Conservation (phyloP, 2,888 invertebrate species). For the Macroteleia sp. region DNA sequence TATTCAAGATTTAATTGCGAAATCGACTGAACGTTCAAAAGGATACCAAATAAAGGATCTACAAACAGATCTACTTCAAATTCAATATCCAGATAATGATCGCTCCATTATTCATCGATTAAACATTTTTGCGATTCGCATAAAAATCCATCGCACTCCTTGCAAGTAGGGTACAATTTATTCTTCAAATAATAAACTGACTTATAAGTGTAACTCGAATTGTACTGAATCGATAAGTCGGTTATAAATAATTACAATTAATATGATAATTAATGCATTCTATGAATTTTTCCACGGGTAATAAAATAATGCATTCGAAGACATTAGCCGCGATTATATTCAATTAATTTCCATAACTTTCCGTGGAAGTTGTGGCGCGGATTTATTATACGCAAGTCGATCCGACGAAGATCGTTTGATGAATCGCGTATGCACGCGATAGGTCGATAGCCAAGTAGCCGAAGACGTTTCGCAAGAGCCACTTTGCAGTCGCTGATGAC, state of each 20-base stretch:
- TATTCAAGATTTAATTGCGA: slow-evolving; percentile 74
- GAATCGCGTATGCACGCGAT: slow-evolving; percentile 48
- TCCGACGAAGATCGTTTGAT: slow-evolving; percentile 26
- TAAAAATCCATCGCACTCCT: slow-evolving; percentile 3
- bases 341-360: slow-evolving; percentile 45
- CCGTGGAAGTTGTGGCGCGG: slow-evolving; percentile 3
- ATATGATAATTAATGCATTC: slow-evolving; percentile 22
- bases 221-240: not conserved
- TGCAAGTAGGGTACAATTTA: not conserved
- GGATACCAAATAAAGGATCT: slow-evolving; percentile 72
- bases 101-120: slow-evolving; percentile 41
- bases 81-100: slow-evolving; percentile 17
- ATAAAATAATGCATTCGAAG: slow-evolving; percentile 21
- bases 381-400: slow-evolving; percentile 19
- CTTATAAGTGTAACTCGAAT: no score
- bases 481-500: slow-evolving; percentile 47
- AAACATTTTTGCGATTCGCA: slow-evolving; percentile 1
- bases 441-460: slow-evolving; percentile 55
- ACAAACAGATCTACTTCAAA: slow-evolving; percentile 72
- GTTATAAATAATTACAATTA: slow-evolving; percentile 24
- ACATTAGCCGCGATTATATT: slow-evolving; percentile 27
- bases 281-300: slow-evolving; percentile 9
- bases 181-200: no score
- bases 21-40: slow-evolving; percentile 70
- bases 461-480: slow-evolving; percentile 50